Conservation (phyloP, 2,113 vertebrate species). For the Procavia capensis region DNA sequence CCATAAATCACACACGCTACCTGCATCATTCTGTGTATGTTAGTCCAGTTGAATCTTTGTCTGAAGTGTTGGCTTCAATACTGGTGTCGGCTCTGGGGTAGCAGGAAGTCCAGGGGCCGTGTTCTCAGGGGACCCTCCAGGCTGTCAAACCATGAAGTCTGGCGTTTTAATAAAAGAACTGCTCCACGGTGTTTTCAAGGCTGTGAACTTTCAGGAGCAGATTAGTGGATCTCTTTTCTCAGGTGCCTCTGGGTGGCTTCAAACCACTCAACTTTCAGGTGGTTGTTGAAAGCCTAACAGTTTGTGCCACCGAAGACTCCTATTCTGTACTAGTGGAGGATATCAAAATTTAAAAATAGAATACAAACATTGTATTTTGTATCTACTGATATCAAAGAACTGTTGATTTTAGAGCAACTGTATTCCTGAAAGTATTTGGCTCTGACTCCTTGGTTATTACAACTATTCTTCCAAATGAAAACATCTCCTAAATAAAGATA, state of each 20-base stretch:
- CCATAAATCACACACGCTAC: too few relatives aligned
- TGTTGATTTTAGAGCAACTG: not conserved
- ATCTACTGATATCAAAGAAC: slow-evolving; percentile 6
- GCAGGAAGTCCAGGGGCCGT: too few relatives aligned
- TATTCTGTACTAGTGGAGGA: not conserved
- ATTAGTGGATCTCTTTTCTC: not conserved
- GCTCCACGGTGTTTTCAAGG: not conserved
- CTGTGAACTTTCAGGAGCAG: not conserved
- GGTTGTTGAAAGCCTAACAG: not conserved
- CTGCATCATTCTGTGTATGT: too few relatives aligned
- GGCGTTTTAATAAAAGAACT: too few relatives aligned
- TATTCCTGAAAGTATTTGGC: slow-evolving; percentile 7
- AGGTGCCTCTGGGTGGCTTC: not conserved
- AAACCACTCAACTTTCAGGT: not conserved
- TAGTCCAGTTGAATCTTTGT: too few relatives aligned
- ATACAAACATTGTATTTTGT: not conserved
- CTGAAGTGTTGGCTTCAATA: too few relatives aligned
- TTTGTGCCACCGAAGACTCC: not conserved
- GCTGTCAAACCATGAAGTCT: too few relatives aligned
- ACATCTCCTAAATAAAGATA: not conserved
- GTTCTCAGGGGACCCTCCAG: too few relatives aligned
- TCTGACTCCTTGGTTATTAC: slow-evolving; percentile 31
- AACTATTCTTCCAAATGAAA: slow-evolving; percentile 37
- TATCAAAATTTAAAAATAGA: slow-evolving; percentile 26
- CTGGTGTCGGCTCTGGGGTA: too few relatives aligned